Evolutionary conservation across 1,140 invertebrate species (phyloP).

Genomic region (Cylas formicarius): DNA sequence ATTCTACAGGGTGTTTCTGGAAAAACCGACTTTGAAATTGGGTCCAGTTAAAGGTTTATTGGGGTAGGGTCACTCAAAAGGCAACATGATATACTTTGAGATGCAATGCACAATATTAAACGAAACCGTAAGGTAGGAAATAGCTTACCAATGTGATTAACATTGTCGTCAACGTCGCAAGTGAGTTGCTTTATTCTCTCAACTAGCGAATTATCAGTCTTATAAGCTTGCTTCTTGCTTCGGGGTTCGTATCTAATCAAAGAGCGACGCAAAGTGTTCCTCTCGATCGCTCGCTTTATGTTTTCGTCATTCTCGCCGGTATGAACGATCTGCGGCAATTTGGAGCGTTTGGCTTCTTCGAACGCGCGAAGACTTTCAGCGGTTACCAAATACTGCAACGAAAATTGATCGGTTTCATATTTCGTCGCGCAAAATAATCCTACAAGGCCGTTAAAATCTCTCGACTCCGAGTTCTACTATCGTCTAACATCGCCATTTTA

Average conservation of each 20-base stretch:
- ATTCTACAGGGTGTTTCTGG: no score
- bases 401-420: slow-evolving; percentile 32
- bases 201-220: slow-evolving; percentile 60
- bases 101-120: no score
- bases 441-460: slow-evolving; percentile 4
- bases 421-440: slow-evolving; percentile 1
- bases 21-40: no score
- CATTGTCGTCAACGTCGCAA: slow-evolving; percentile 64
- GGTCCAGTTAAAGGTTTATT: no score
- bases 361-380: slow-evolving; percentile 57
- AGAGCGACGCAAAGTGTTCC: slow-evolving; percentile 52
- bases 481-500: no score
- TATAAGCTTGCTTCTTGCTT: slow-evolving; percentile 47
- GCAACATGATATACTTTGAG: no score
- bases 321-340: slow-evolving; percentile 44
- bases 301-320: slow-evolving; percentile 48
- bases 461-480: no score
- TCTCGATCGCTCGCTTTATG: slow-evolving; percentile 60
- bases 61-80: no score
- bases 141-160: slow-evolving; percentile 12
- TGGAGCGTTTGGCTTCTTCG: slow-evolving; percentile 55
- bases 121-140: no score
- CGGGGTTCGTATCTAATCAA: slow-evolving; percentile 49
- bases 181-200: slow-evolving; percentile 74
- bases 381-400: slow-evolving; percentile 50